Base-by-base conservation (phyloP, 2,113 vertebrate species). In the Cardinalis cardinalis region DNA sequence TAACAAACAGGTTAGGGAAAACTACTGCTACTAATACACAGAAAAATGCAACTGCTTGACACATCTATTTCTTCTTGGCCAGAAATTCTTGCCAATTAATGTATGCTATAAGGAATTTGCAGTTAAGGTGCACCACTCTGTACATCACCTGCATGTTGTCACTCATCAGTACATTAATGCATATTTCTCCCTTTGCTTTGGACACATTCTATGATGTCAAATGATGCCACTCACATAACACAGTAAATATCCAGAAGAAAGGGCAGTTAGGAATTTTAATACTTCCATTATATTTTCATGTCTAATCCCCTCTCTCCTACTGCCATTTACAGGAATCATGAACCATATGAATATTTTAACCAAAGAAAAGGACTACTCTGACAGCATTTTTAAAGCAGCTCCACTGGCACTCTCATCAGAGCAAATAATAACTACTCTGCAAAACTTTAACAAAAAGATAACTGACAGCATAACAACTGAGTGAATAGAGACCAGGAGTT, bases 341-440 rank as follows among this genome's bases (percentile, higher is more conserved):
- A 89, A 56, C n/a, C 46, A 71, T 12, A 26, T 12, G 34, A 65
- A 51, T 65, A 84, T 88, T 36, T 64, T 44, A 90, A 84, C 19
- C 29, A 81, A 90, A 92, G 58, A 81, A 88, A 88, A 93, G 60
- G 70, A 72, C 83, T 69, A 69, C 59, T 46, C 73, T 43, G 58
- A 90, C 69, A 81, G 40, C 72, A 74, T 48, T 91, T 92, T 88
- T 46, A 74, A 77, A 90, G 64, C 73, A 53, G 69, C 26, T 86
- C 65, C 53, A 56, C n/a, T 78, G 79, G n/a, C 61, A 81, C 41
- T 87, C 61, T 63, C 72, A 69, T 48, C 49, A 18, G 59, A n/a
- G 49, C 83, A 86, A 88, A 91, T 88, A 18, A 78, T 18, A 94
- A 66, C 43, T 64, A 65, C 66, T 89, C 89, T 73, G 78, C 89